Base-by-base conservation (phyloP, 2,888 invertebrate genomes). In the Pterostichus madidus region DNA sequence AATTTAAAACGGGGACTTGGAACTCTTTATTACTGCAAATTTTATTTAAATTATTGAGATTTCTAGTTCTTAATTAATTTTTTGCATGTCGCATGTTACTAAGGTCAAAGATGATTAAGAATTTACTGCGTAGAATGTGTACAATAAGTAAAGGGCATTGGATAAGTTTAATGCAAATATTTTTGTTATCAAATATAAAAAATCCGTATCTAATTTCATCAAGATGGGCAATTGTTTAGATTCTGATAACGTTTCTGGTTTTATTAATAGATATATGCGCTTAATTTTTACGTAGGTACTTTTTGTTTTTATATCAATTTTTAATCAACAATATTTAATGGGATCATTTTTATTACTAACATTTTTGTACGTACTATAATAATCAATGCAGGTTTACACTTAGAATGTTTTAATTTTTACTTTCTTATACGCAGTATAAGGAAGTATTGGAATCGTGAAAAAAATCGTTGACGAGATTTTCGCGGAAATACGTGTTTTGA, bases 161-260 rank as follows among this genome's bases (percentile, higher is more conserved):
- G 31, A 24, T 31, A 59, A 59, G 17, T 59, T 59, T 31, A 17
- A 31, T 59, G 31, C 11, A 31, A 59, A 59, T 59, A 15, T 59
- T 59, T 59, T 59, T 49, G 49, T 49, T 59, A 59, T 59, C 59
- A 59, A 59, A 31, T 24, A 17, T 10, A 49, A 49, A 49, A 49
- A 49, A 49, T 49, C n/a, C 11, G 13, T 59, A 31, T 59, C 59
- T 59, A 31, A n/a, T 59, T 31, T 31, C 17, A 59, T 59, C 24
- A 31, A 31, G 59, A 59, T 59, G 8, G 5, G 31, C 59, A 24
- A 17, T 31, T 59, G 59, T 59, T 59, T n/a, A 49, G 4, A 49
- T 49, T 49, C 1, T 31, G 59, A 59, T 59, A 31, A 59, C 53
- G 17, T n/a, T 17, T 53, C 13, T 53, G 8, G 53, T 53, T 53